These are phyloP conservation scores for Globodera ellingtonae DNA, from an alignment of 1,140 invertebrate species.

Conservation along the genomic window DNA sequence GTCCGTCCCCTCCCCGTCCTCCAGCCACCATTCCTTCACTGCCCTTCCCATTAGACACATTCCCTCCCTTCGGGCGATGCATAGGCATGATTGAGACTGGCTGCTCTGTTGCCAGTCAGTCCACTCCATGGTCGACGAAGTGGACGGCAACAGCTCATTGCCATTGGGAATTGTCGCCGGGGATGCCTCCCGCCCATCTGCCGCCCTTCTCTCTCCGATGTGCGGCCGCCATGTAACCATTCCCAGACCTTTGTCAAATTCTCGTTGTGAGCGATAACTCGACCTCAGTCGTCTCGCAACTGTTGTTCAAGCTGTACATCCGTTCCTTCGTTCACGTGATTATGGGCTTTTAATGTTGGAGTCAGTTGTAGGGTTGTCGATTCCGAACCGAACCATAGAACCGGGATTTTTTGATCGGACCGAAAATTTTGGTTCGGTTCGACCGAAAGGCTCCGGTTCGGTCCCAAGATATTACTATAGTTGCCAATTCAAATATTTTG, in stretches of 20 bases:
- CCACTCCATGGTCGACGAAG: neutral
- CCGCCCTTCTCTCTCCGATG: too few species aligned
- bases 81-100: neutral
- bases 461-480: too few species aligned
- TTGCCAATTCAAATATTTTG: too few species aligned
- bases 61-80: neutral
- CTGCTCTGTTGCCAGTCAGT: neutral
- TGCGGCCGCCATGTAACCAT: too few species aligned
- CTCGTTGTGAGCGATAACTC: too few species aligned
- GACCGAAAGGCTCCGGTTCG: too few species aligned
- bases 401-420: too few species aligned
- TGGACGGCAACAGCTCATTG: neutral
- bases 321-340: neutral
- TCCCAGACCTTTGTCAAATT: too few species aligned
- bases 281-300: neutral
- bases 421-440: too few species aligned
- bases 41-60: neutral
- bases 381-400: too few species aligned
- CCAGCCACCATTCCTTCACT: neutral
- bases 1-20: neutral
- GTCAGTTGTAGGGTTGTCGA: neutral
- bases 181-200: neutral
- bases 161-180: neutral
- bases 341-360: neutral
- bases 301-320: neutral